phyloP scores from a whole-genome alignment of 2,888 invertebrate species.

The Nemotelus pantherinus region DNA sequence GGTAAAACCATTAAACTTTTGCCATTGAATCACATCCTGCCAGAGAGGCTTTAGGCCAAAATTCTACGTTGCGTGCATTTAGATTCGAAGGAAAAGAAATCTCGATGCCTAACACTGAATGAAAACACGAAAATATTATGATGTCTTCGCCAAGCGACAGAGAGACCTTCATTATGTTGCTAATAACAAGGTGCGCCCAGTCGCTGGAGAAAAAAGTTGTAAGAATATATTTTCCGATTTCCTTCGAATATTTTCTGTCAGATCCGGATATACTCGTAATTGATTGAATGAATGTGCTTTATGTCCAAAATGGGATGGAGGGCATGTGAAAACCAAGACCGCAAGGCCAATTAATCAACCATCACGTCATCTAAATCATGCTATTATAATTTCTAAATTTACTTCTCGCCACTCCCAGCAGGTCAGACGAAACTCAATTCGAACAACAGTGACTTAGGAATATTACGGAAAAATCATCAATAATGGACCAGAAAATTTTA shows the following conservation, averaged over 20 bases:
- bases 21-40: background rate
- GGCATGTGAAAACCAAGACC: background rate
- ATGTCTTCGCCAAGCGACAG: background rate
- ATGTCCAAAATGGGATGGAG: background rate
- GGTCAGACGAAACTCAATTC: no score
- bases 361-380: no score
- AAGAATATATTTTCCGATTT: no score
- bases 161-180: background rate
- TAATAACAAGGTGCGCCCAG: background rate
- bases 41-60: background rate
- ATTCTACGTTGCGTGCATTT: background rate
- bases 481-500: no score
- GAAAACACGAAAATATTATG: background rate
- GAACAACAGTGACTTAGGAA: no score
- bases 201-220: background rate
- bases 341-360: background rate
- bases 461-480: no score
- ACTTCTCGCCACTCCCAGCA: no score
- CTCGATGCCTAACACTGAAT: background rate
- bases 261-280: background rate
- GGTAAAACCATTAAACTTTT: background rate
- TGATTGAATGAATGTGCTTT: background rate
- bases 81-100: background rate
- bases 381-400: no score
- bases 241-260: no score